Evolutionary conservation across 2,888 invertebrate species (phyloP).

Genomic region (Seira sanloemensis): DNA sequence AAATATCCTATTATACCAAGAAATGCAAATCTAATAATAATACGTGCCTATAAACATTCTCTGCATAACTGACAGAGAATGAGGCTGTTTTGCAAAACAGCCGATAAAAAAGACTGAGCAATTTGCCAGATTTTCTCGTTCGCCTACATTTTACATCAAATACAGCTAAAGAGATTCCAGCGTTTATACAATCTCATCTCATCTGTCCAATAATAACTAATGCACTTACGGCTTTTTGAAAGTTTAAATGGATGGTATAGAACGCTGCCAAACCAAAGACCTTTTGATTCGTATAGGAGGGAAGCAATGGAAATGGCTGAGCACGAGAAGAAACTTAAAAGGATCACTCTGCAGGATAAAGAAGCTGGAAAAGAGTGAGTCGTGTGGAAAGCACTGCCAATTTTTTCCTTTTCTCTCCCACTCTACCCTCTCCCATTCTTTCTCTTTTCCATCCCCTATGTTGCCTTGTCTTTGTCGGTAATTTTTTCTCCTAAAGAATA

Average conservation of each 20-base stretch:
- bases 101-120: conserved; percentile 1
- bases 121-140: conserved; percentile 41
- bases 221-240: not conserved
- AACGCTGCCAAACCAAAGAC: conserved; percentile 54
- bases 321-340: conserved; percentile 19
- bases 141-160: conserved; percentile 1
- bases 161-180: too few relatives aligned
- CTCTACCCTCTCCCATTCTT: conserved; percentile 13
- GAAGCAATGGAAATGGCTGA: conserved; percentile 48
- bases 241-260: conserved; percentile 1
- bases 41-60: conserved; percentile 23
- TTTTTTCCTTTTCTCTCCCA: conserved; percentile 43
- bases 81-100: conserved; percentile 34
- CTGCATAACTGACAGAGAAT: conserved; percentile 1
- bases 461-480: conserved; percentile 3
- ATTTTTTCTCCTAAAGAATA: conserved; percentile 34
- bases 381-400: conserved; percentile 55
- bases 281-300: conserved; percentile 9
- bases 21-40: conserved; percentile 1
- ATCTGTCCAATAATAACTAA: conserved; percentile 14
- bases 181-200: conserved; percentile 50
- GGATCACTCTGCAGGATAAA: too few relatives aligned
- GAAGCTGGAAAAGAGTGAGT: conserved; percentile 11
- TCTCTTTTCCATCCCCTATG: conserved; percentile 18
- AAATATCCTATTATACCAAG: not conserved